These are phyloP conservation scores for Platycnemis pennipes DNA, from an alignment of 2,888 invertebrate species.

Conservation along the genomic window DNA sequence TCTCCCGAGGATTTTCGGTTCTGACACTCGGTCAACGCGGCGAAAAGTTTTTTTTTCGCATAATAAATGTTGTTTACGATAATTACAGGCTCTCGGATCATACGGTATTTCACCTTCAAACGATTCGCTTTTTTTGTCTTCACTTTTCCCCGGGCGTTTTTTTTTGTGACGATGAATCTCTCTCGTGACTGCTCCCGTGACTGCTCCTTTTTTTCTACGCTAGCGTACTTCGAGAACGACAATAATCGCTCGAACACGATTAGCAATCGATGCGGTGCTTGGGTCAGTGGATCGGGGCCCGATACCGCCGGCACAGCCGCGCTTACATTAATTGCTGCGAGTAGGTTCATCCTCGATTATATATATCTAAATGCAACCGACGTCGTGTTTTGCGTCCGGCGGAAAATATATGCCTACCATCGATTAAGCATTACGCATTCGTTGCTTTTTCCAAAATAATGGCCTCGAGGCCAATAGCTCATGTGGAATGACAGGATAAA, in stretches of 20 bases:
- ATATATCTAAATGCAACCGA: neutral
- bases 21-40: neutral
- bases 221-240: neutral
- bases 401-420: constrained; percentile 21
- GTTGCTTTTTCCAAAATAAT: constrained; percentile 11
- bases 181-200: neutral
- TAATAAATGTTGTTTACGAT: constrained; percentile 28
- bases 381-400: neutral
- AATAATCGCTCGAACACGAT: neutral
- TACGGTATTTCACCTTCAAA: constrained; percentile 39
- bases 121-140: neutral
- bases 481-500: neutral
- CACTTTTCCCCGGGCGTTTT: neutral
- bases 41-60: constrained; percentile 9
- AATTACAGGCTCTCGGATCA: constrained; percentile 26
- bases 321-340: neutral
- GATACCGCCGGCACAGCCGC: neutral
- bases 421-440: constrained; percentile 25
- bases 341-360: neutral
- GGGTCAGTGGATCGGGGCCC: neutral
- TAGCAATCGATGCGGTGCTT: neutral
- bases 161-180: neutral
- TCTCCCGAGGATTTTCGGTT: neutral
- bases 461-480: neutral
- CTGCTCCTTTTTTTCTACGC: constrained; percentile 2